Percentiles rank a stretch among this genome's conserved stretches.
Conservation (phyloP, 2,113 vertebrate species). For the Lamprotornis superbus region DNA sequence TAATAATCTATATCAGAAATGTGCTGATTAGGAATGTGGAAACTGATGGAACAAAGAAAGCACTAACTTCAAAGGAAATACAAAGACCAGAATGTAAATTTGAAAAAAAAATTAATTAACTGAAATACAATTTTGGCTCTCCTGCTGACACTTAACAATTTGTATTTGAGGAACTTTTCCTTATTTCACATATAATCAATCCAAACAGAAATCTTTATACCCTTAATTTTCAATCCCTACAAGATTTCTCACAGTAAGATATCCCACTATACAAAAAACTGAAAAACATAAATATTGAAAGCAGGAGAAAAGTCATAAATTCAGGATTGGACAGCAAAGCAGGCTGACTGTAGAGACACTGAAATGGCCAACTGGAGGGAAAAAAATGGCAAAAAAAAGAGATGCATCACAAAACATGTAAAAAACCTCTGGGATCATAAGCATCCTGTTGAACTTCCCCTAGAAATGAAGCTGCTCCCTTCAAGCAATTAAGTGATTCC, state of each 20-base stretch:
- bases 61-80: not conserved
- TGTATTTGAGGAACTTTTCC: not conserved
- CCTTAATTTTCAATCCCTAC: not conserved
- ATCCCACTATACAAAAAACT: not conserved
- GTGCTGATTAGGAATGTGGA: not conserved
- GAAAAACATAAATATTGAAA: not conserved
- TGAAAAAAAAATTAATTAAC: not conserved
- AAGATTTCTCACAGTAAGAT: not conserved
- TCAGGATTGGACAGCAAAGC: not conserved
- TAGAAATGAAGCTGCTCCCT: not conserved
- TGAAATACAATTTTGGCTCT: not conserved
- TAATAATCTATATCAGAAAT: not conserved
- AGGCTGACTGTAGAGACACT: not conserved
- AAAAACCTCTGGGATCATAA: not conserved
- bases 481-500: not conserved
- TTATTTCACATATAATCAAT: not conserved
- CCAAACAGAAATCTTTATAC: not conserved
- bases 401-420: not conserved
- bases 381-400: not conserved
- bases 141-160: not conserved
- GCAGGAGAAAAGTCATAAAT: not conserved
- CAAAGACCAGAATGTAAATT: not conserved
- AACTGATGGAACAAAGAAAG: not conserved
- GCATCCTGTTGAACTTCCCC: not conserved
- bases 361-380: not conserved